Evolutionary conservation across 2,888 invertebrate species (phyloP).

Genomic region (Amblyteles armatorius): DNA sequence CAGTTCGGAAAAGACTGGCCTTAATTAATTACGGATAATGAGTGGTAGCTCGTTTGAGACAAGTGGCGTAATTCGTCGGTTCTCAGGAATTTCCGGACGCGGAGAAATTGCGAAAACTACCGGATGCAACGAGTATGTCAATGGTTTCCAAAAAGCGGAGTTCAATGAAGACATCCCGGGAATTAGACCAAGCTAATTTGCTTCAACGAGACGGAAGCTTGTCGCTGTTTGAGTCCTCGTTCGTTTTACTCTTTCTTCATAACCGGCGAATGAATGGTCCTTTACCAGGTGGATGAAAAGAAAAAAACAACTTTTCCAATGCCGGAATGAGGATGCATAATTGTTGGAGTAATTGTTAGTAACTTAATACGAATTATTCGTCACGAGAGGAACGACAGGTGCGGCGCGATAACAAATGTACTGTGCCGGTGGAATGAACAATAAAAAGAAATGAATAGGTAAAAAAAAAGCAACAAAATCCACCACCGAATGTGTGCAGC

Average conservation of each 20-base stretch:
- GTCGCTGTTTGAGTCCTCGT: neutral
- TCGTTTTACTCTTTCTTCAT: neutral
- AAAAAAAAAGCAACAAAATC: neutral
- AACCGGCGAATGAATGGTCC: neutral
- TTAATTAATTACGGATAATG: slow-evolving; percentile 39
- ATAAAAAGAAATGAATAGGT: neutral
- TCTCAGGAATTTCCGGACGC: neutral
- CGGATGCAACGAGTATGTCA: neutral
- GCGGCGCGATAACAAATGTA: neutral
- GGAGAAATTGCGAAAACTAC: neutral
- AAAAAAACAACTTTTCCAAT: neutral
- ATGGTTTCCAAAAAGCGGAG: slow-evolving; percentile 5
- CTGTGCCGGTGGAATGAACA: neutral
- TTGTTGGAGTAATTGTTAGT: neutral
- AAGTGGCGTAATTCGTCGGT: slow-evolving; percentile 13
- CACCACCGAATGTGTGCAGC: slow-evolving; percentile 9
- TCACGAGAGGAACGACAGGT: neutral
- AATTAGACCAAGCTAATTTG: slow-evolving; percentile 1
- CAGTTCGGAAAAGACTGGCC: slow-evolving; percentile 11
- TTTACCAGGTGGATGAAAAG: neutral
- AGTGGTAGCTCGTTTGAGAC: neutral
- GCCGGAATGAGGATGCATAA: neutral
- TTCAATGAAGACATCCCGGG: neutral
- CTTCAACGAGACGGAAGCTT: neutral
- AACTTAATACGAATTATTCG: neutral